Evolutionary conservation across 2,797 vertebrate species (phyloP).

Genomic region (Erpetoichthys calabaricus): DNA sequence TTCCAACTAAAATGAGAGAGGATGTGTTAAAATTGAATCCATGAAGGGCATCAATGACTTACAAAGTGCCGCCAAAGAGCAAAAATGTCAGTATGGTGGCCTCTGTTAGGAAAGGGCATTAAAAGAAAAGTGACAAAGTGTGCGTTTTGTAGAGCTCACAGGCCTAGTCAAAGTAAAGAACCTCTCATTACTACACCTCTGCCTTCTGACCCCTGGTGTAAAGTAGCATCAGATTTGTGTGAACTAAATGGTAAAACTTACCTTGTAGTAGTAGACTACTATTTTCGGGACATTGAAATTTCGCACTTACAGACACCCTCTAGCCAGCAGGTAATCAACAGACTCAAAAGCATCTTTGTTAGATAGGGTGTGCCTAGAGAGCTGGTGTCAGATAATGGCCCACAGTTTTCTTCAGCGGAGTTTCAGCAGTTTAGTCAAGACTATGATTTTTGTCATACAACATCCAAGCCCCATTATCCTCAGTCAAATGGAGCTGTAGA

Average conservation of each 20-base stretch:
- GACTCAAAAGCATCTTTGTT: no score
- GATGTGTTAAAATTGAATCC: no score
- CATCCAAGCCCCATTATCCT: background rate
- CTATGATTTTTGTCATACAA: no score
- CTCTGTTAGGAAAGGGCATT: background rate
- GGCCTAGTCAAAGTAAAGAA: background rate
- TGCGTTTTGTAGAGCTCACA: background rate
- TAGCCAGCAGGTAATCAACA: no score
- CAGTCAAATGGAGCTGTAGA: background rate
- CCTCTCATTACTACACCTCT: background rate
- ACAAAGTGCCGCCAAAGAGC: background rate
- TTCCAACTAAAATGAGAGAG: no score
- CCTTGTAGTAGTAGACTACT: background rate
- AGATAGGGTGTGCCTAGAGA: no score
- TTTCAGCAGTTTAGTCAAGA: no score
- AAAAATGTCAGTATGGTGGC: background rate
- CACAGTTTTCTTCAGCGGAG: no score
- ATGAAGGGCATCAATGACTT: no score
- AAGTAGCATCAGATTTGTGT: background rate
- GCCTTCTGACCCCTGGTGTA: background rate
- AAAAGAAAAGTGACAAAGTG: background rate
- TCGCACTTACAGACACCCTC: background rate
- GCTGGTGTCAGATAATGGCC: no score
- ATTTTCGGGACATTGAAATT: slow-evolving; percentile 2
- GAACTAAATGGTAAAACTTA: background rate